Base-by-base conservation (phyloP, 2,113 vertebrate genomes). In the Panthera uncia region DNA sequence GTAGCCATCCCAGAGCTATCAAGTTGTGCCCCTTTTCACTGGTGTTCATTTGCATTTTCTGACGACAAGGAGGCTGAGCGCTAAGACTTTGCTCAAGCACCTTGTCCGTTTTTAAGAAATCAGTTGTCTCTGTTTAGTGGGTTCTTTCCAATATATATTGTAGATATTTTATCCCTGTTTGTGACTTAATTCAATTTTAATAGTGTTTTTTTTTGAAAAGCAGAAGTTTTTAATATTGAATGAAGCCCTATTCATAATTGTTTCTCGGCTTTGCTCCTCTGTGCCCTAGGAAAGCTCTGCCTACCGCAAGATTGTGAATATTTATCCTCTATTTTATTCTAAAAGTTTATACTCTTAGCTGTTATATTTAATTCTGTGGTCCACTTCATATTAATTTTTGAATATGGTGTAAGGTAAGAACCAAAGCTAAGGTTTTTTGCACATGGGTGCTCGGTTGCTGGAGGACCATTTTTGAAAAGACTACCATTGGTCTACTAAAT, bases 21-120 rank as follows among this genome's bases (percentile, higher is more conserved):
- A 36, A 65, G 18, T 23, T 4, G 1, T 1, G 1, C 2, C 55
- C 76, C 11, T 4, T 33, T 4, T 52, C 7, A 12, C 33, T 21
- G 2, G 14, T 14, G 41, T 45, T 11, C 19, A 3, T n/a, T 68
- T 19, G 19, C n/a, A 0, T 55, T 73, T 92, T 52, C 45, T 45
- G 41, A 66, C 18, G 33, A 74, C 14, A 1, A 76, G 21, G 29
- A n/a, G 15, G 27, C 55, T 13, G 52, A 27, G 36, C 7, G 25
- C 5, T 2, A 93, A 27, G 0, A 16, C 18, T 65, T 15, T 33
- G 16, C 36, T 33, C 10, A 41, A 1, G 0, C 27, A 4, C 31
- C 79, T 45, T 31, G 23, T 25, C n/a, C 33, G 11, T 63, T 63
- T 50, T 73, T 36, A 21, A 50, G n/a, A 80, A 48, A 5, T 16